Conservation (phyloP, 2,797 vertebrate genomes). For the Chromobotia macracanthus region DNA sequence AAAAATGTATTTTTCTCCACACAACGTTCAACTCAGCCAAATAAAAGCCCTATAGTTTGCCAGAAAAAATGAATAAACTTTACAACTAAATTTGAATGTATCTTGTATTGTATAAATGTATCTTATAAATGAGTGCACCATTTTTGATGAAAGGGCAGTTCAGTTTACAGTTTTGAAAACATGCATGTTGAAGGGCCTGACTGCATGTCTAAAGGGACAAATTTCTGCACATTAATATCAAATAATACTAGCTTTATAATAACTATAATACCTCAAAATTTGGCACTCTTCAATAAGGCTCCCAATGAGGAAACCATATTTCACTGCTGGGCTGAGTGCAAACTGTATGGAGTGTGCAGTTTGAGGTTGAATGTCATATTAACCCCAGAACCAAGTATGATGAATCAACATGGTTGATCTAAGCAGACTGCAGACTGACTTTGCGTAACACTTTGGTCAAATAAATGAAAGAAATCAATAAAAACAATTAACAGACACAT, state of each 20-base stretch:
- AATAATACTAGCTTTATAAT: neutral
- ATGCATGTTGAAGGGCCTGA: neutral
- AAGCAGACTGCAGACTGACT: conserved; percentile 67
- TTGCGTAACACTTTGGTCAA: conserved; percentile 82
- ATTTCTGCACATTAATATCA: neutral
- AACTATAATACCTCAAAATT: neutral
- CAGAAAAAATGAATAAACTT: neutral
- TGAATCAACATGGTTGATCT: conserved; percentile 29
- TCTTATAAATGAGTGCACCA: neutral
- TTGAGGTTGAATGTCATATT: neutral
- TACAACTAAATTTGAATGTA: neutral
- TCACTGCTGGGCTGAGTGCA: neutral
- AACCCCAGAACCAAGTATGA: neutral
- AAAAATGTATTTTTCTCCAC: neutral
- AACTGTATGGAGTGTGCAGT: neutral
- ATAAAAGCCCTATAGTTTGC: neutral
- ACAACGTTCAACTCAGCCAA: neutral
- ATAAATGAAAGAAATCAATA: conserved; percentile 59
- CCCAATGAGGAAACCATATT: neutral
- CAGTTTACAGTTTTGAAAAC: neutral
- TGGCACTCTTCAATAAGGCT: neutral
- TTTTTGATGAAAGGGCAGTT: neutral
- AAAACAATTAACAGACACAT: conserved; percentile 49
- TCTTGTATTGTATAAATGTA: neutral
- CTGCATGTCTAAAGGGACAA: neutral